Conservation (phyloP, 2,888 invertebrate genomes). For the Arge pagana region DNA sequence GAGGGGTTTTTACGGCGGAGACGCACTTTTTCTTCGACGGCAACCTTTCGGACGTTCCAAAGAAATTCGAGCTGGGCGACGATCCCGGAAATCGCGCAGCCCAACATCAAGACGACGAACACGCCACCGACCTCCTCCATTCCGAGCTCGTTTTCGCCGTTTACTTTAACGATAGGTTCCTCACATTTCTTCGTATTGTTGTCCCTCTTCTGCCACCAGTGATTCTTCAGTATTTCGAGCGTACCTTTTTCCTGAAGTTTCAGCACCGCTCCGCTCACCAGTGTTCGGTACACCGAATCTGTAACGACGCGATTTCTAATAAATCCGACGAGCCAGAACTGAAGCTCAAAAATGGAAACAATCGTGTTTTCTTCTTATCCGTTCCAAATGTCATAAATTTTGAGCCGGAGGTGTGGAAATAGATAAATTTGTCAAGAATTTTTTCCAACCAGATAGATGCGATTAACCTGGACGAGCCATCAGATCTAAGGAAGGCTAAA, state of each 20-base stretch:
- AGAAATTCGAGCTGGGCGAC: slow-evolving; percentile 84
- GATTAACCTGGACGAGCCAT: too few species aligned
- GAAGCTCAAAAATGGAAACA: too few species aligned
- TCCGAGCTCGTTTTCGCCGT: slow-evolving; percentile 67
- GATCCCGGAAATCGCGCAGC: slow-evolving; percentile 71
- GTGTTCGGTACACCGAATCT: slow-evolving; percentile 79
- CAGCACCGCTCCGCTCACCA: slow-evolving; percentile 85
- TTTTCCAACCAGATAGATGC: too few species aligned
- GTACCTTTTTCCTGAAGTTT: slow-evolving; percentile 88
- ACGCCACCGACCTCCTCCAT: slow-evolving; percentile 91
- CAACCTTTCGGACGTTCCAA: slow-evolving; percentile 79
- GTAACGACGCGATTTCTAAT: slow-evolving; percentile 13
- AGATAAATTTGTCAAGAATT: too few species aligned
- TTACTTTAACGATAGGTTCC: slow-evolving; percentile 46
- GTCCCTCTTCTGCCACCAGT: slow-evolving; percentile 86
- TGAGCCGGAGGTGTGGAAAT: too few species aligned
- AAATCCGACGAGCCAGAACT: neutral
- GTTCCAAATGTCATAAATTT: too few species aligned
- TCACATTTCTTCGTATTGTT: slow-evolving; percentile 64
- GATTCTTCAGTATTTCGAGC: slow-evolving; percentile 79
- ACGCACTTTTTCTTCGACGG: slow-evolving; percentile 76
- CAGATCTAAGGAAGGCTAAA: too few species aligned
- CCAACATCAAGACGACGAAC: slow-evolving; percentile 81
- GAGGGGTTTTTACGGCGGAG: neutral
- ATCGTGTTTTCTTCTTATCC: too few species aligned